phyloP scores from a whole-genome alignment of 1,140 invertebrate genomes.

The Melitaea cinxia region DNA sequence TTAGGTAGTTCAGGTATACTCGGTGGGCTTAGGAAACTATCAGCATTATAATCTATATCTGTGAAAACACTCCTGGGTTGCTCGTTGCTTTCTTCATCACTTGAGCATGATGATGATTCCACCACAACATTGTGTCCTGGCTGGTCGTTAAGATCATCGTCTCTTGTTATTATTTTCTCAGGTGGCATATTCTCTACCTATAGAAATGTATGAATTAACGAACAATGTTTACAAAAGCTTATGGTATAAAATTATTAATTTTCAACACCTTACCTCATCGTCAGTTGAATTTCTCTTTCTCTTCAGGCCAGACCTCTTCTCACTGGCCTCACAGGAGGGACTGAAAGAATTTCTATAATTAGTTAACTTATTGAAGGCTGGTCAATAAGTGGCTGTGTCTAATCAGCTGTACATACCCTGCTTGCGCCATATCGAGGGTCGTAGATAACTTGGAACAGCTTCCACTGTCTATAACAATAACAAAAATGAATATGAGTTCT shows the following conservation, averaged over 20 bases:
- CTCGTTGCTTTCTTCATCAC: slow-evolving; percentile 70
- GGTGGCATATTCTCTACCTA: slow-evolving; percentile 74
- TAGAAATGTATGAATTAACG: slow-evolving; percentile 38
- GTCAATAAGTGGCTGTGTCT: slow-evolving; percentile 45
- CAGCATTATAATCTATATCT: slow-evolving; percentile 71
- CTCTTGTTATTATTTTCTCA: slow-evolving; percentile 55
- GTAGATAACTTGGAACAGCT: slow-evolving; percentile 45
- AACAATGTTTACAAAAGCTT: slow-evolving; percentile 13
- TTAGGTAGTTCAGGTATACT: slow-evolving; percentile 74
- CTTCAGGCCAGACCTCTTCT: slow-evolving; percentile 65
- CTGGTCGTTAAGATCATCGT: slow-evolving; percentile 58
- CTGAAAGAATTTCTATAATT: slow-evolving; percentile 46
- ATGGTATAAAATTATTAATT: slow-evolving; percentile 17
- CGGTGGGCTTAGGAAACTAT: slow-evolving; percentile 74
- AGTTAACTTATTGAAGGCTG: slow-evolving; percentile 60
- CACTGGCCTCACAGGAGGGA: slow-evolving; percentile 64
- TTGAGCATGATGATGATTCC: slow-evolving; percentile 72
- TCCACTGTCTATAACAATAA: slow-evolving; percentile 59
- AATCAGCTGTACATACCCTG: slow-evolving; percentile 67
- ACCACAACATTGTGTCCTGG: slow-evolving; percentile 66
- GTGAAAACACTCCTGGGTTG: slow-evolving; percentile 67
- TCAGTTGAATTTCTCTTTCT: slow-evolving; percentile 73
- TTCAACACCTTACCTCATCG: slow-evolving; percentile 64
- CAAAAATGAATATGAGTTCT: slow-evolving; percentile 38
- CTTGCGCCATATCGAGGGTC: slow-evolving; percentile 67